Evolutionary conservation across 1,140 invertebrate genomes (phyloP).

Genomic region (Zophobas morio): DNA sequence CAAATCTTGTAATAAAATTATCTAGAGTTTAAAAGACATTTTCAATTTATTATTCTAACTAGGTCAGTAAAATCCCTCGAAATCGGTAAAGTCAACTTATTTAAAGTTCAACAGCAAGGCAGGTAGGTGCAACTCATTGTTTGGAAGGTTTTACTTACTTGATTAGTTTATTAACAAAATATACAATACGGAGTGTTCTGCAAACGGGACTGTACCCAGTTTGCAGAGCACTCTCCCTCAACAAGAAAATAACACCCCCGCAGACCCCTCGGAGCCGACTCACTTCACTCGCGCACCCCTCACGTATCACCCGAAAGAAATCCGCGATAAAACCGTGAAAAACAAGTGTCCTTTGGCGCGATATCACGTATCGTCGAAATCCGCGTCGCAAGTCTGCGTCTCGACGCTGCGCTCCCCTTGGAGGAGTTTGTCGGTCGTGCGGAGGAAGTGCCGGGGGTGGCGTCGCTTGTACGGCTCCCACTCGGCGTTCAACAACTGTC

Average conservation of each 20-base stretch:
- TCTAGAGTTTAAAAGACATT: not conserved
- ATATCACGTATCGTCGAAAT: slow-evolving; percentile 51
- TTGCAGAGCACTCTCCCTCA: too few relatives aligned
- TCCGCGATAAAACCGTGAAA: too few relatives aligned
- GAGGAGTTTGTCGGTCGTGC: slow-evolving; percentile 54
- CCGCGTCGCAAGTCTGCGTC: slow-evolving; percentile 58
- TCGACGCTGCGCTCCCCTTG: slow-evolving; percentile 41
- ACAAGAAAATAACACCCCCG: too few relatives aligned
- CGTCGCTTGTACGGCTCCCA: slow-evolving; percentile 74
- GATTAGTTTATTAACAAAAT: not conserved
- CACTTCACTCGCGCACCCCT: too few relatives aligned
- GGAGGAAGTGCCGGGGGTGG: slow-evolving; percentile 69
- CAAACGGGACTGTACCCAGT: not conserved
- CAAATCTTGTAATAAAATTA: slow-evolving; percentile 19
- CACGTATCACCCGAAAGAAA: too few relatives aligned
- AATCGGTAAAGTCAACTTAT: slow-evolving; percentile 16
- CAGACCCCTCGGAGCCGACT: too few relatives aligned
- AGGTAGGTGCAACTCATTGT: not conserved
- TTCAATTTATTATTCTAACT: slow-evolving; percentile 32
- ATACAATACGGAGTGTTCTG: not conserved
- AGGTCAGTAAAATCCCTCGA: slow-evolving; percentile 17
- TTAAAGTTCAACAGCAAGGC: slow-evolving; percentile 23
- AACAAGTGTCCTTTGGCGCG: not conserved
- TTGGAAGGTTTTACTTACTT: not conserved
- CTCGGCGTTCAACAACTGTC: slow-evolving; percentile 72